Conservation (phyloP, 1,140 invertebrate species). For the Thaumatotibia leucotreta region DNA sequence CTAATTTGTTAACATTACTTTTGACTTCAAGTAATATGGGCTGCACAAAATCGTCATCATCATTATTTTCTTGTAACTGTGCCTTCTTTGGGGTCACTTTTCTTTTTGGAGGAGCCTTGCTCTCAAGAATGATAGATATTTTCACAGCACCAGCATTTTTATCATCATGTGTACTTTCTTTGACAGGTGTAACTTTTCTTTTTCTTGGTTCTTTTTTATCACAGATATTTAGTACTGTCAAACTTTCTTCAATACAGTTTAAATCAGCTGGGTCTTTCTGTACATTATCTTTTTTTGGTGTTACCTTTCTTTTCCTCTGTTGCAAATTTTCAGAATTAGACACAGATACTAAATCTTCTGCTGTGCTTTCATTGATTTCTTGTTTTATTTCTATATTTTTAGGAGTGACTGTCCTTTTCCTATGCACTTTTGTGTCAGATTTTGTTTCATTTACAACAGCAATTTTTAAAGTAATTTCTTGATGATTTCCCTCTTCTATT, state of each 20-base stretch:
- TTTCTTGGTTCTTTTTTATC: slow-evolving; percentile 7
- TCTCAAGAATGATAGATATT: slow-evolving; percentile 2
- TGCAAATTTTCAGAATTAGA: background rate
- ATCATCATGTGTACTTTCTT: background rate
- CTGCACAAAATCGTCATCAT: slow-evolving; percentile 13
- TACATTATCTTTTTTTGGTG: slow-evolving; percentile 11
- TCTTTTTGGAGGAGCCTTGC: slow-evolving; percentile 13
- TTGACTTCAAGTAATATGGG: background rate
- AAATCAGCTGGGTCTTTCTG: background rate
- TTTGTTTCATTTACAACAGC: background rate
- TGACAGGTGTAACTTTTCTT: slow-evolving; percentile 2
- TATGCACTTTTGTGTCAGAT: background rate
- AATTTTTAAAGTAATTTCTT: background rate
- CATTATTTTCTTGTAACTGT: background rate
- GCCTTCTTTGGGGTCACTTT: slow-evolving; percentile 1
- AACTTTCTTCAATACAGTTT: background rate
- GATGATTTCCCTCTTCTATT: background rate
- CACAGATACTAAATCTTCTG: background rate
- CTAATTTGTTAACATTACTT: background rate
- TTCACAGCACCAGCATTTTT: background rate
- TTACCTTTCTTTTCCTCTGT: slow-evolving; percentile 15
- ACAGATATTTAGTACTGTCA: background rate
- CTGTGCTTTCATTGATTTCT: background rate
- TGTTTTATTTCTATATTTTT: background rate
- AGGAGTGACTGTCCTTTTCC: background rate